Evolutionary conservation across 2,888 invertebrate species (phyloP), one percentile per base, ranked within the genome.

Genomic region (Hermaeophaga mercurialis): DNA sequence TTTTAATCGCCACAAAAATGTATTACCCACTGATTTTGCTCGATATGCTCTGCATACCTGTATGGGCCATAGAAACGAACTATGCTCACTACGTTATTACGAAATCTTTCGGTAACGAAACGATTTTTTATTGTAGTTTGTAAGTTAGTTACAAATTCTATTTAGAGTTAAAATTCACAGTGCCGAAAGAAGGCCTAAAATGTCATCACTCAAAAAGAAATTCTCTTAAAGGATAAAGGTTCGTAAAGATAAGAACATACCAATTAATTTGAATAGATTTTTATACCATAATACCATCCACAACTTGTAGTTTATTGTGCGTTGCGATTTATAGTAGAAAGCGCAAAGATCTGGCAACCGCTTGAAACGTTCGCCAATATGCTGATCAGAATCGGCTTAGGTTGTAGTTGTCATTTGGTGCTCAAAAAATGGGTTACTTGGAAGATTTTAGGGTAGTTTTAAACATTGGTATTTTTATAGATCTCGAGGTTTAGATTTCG

Each of bases 61-160:
- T 36, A 36, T 36, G 17, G 49, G 54, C 55, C 50, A 24, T 38
- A 60, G 49, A 60, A 49, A 57, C 63, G 65, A 68, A 61, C 54
- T 48, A 54, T 61, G 66, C 63, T 64, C 61, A 59, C 65, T 59
- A 60, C 58, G 57, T 63, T 70, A 68, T 68, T 66, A 73, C 73
- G 73, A 73, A 72, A 71, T 70, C 70, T 70, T 73, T 74, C 72
- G 71, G 68, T 45, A 53, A 72, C 73, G 71, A 70, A 72, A 72
- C 71, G 75, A 73, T 75, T 76, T 75, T 76, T 75, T 75, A 76
- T 74, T 73, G 71, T 76, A 76, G 75, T 65, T 66, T 58, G 68
- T 76, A 75, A 75, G 74, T 68, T 75, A 73, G 66, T 60, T 66
- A 64, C 67, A 70, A 68, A 66, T 73, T 73, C 67, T 72, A 67